Evolutionary conservation across 1,140 invertebrate genomes (phyloP).

Genomic region (Leucophenga varia): DNA sequence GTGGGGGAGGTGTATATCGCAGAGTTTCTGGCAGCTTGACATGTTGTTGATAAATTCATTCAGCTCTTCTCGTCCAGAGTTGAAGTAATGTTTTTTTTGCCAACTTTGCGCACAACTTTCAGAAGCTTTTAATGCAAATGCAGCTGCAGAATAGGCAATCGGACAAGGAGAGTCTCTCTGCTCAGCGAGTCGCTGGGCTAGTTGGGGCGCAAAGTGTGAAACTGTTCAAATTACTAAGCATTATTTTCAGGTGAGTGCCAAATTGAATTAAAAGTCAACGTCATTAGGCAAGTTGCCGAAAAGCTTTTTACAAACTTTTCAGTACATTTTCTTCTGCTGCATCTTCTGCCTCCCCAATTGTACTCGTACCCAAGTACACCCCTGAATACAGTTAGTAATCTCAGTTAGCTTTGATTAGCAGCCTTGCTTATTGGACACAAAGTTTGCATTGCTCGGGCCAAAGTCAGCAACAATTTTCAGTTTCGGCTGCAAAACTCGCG

Average conservation of each 20-base stretch:
- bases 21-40: constrained; percentile 34
- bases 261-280: constrained; percentile 48
- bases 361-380: too few relatives aligned
- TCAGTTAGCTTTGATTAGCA: constrained; percentile 21
- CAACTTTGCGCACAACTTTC: constrained; percentile 25
- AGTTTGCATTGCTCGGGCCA: constrained; percentile 4
- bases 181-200: constrained; percentile 5
- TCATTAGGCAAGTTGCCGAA: constrained; percentile 31
- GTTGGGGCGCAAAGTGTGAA: constrained; percentile 6
- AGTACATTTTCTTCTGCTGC: too few relatives aligned
- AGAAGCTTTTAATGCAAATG: constrained; percentile 31
- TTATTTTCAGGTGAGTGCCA: constrained; percentile 28
- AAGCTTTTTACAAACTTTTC: constrained; percentile 38
- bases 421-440: constrained; percentile 1
- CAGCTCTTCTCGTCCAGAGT: constrained; percentile 4
- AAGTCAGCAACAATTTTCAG: constrained; percentile 18
- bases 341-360: too few relatives aligned
- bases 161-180: constrained; percentile 24
- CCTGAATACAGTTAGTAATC: too few relatives aligned
- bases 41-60: constrained; percentile 30
- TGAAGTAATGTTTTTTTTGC: constrained; percentile 33
- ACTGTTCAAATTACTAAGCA: constrained; percentile 21
- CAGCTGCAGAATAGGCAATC: too few relatives aligned
- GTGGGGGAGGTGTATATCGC: too few relatives aligned
- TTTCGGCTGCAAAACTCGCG: background rate